phyloP scores from a whole-genome alignment of 2,888 invertebrate species.

The Leucoptera coffeella region DNA sequence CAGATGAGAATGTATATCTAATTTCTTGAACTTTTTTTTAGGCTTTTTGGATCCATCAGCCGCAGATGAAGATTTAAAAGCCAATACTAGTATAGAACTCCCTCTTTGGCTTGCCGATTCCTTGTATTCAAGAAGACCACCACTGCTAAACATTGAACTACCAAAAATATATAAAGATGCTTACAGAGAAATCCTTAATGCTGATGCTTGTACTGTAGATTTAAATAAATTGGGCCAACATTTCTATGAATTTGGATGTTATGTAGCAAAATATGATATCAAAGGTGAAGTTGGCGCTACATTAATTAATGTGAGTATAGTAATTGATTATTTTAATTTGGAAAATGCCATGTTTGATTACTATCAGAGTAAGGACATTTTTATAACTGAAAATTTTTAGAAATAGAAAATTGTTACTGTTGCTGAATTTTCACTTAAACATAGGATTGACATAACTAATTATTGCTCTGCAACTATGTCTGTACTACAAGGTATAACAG shows the following conservation, averaged over 20 bases:
- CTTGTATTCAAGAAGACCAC: conserved; percentile 50
- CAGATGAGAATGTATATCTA: no score
- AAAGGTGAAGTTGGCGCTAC: conserved; percentile 64
- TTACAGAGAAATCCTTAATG: conserved; percentile 82
- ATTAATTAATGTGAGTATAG: conserved; percentile 59
- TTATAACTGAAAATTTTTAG: no score
- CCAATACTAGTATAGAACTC: conserved; percentile 73
- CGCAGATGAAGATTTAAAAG: conserved; percentile 63
- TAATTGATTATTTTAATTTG: conserved; percentile 54
- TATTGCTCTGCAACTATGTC: no score
- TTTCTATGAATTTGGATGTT: conserved; percentile 85
- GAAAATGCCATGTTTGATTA: no score
- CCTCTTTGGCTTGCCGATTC: conserved; percentile 80
- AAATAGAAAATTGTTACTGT: no score
- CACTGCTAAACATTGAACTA: conserved; percentile 61
- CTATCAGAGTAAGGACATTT: no score
- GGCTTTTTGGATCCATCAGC: conserved; percentile 78
- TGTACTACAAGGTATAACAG: no score
- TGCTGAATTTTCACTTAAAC: no score
- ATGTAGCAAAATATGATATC: conserved; percentile 65
- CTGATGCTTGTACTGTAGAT: conserved; percentile 85
- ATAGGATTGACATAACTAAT: background rate
- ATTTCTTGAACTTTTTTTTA: conserved; percentile 38
- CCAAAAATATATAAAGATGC: conserved; percentile 69
- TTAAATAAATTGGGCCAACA: conserved; percentile 79